These are phyloP conservation scores for Ptiloglossa arizonensis DNA, from an alignment of 1,140 invertebrate genomes.

Conservation along the genomic window DNA sequence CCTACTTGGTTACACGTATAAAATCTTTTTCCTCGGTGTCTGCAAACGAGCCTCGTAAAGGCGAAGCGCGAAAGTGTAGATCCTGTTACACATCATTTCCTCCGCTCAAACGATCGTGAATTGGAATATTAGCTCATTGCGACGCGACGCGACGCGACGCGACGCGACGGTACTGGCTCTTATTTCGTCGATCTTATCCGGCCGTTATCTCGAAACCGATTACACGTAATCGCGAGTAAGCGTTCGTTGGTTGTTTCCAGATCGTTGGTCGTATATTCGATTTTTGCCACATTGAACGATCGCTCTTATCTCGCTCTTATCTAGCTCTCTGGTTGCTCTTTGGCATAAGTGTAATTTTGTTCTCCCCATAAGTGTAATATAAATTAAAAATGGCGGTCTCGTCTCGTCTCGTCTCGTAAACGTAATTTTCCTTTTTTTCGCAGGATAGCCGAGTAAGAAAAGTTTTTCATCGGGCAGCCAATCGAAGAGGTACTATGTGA, in stretches of 20 bases:
- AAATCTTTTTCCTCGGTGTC: conserved; percentile 40
- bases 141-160: too few species aligned
- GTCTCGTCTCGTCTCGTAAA: not conserved
- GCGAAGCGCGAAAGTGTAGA: not conserved
- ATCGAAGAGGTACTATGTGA: conserved; percentile 38
- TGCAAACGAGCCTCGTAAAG: conserved; percentile 26
- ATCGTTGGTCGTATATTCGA: too few species aligned
- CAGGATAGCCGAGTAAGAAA: not conserved
- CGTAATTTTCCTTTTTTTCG: not conserved
- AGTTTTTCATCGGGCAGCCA: not conserved
- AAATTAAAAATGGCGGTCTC: too few species aligned
- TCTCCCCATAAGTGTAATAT: too few species aligned
- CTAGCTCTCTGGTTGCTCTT: too few species aligned
- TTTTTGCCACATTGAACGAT: too few species aligned
- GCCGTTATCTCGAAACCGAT: not conserved
- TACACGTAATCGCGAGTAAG: not conserved
- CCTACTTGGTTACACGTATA: conserved; percentile 39
- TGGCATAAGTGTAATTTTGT: too few species aligned
- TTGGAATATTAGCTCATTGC: conserved; percentile 26
- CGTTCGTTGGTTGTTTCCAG: too few species aligned
- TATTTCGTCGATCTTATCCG: not conserved
- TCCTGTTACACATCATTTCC: conserved; percentile 15
- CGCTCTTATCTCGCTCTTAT: too few species aligned
- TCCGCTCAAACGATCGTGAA: not conserved
- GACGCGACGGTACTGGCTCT: too few species aligned